phyloP scores from a whole-genome alignment of 35 echinoderm and acorn worm genomes.

The Ophioderma brevispina region DNA sequence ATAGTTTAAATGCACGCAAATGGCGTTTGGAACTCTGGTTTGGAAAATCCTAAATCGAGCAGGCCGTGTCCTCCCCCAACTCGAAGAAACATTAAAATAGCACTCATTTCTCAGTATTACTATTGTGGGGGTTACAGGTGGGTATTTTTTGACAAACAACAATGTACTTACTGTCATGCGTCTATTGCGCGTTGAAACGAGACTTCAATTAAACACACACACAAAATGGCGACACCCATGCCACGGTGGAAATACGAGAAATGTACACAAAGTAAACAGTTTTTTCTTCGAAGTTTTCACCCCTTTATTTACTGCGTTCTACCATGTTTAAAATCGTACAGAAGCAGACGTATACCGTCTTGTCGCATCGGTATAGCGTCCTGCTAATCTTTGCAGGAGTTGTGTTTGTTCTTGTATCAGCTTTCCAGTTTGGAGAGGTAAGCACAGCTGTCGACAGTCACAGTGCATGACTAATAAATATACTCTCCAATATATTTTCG shows the following conservation, averaged over 20 bases:
- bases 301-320: neutral
- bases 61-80: too few species aligned
- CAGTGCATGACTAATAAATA: too few species aligned
- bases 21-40: too few species aligned
- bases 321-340: constrained; percentile 84
- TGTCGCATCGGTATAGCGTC: constrained; percentile 81
- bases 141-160: too few species aligned
- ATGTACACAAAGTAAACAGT: neutral
- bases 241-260: neutral
- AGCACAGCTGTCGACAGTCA: neutral
- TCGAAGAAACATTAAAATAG: too few species aligned
- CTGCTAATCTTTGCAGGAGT: constrained; percentile 78
- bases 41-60: too few species aligned
- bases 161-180: too few species aligned
- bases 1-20: too few species aligned
- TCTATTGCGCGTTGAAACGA: neutral
- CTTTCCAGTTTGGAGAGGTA: constrained; percentile 99
- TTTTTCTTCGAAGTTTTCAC: neutral
- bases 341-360: constrained; percentile 92
- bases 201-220: neutral
- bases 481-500: too few species aligned
- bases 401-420: constrained; percentile 82
- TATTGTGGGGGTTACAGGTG: too few species aligned
- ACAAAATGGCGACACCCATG: constrained; percentile 12
- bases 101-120: too few species aligned